Conservation (phyloP, 2,113 vertebrate genomes). For the Verasper variegatus region DNA sequence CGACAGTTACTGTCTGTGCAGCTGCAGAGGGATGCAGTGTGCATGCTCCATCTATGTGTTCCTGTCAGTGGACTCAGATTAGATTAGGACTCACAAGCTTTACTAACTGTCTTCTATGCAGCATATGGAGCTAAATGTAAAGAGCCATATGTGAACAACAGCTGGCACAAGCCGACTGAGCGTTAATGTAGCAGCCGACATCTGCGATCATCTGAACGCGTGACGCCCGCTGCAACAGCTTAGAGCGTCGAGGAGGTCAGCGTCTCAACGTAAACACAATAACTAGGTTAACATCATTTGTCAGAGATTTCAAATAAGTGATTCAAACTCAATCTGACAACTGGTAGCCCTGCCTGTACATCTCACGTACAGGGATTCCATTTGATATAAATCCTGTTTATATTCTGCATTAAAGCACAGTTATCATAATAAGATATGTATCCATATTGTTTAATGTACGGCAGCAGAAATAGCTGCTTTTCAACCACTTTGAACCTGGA, state of each 20-base stretch:
- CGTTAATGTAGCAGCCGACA: constrained; percentile 3
- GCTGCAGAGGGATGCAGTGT: not conserved
- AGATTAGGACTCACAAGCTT: constrained; percentile 14
- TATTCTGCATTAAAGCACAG: constrained; percentile 5
- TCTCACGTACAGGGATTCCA: constrained; percentile 7
- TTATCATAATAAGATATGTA: constrained; percentile 1
- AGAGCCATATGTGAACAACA: constrained; percentile 35
- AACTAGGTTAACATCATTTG: not conserved
- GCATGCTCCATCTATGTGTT: not conserved
- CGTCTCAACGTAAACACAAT: not conserved
- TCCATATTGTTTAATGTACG: constrained; percentile 6
- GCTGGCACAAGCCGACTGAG: constrained; percentile 16
- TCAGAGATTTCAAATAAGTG: constrained; percentile 16
- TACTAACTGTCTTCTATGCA: constrained; percentile 23
- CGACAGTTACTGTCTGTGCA: not conserved
- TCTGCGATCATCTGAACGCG: constrained; percentile 7
- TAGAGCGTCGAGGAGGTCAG: constrained; percentile 1
- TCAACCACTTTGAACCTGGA: constrained; percentile 8
- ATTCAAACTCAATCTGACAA: constrained; percentile 34
- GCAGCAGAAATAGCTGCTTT: not conserved
- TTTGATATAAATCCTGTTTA: constrained; percentile 19
- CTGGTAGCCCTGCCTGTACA: not conserved
- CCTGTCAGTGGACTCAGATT: constrained; percentile 25
- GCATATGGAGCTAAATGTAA: constrained; percentile 32
- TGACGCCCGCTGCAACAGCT: not conserved